Base-by-base conservation (phyloP, 2,888 invertebrate species). In the Digitonthophagus gazella region DNA sequence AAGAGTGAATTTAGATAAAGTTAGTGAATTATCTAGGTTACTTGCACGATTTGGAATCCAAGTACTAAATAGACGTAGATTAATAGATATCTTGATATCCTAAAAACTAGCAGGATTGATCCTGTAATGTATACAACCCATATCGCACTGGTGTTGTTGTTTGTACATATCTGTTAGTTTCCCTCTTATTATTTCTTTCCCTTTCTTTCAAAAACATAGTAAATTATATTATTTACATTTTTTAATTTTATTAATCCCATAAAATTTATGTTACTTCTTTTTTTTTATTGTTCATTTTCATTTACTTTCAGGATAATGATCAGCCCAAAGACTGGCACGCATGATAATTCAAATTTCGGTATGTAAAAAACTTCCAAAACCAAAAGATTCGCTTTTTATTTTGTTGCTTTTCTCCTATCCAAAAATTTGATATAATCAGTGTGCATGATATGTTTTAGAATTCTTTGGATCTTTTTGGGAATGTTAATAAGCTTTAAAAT, bases 261-360 rank as follows among this genome's bases (percentile, higher is more conserved):
- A 8, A 1, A 5, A 1, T 44, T 44, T 44, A 44, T n/a, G 28
- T 58, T 58, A n/a, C 11, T 2, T 58, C 16, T 8, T 4, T n/a
- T n/a, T n/a, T n/a, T n/a, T 61, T 61, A 61, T 66, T 56, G 65
- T 65, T 61, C 56, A 57, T 66, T 64, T 58, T 44, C 6, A 58
- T 67, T 65, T 67, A 64, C 15, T 69, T 70, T 57, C 58, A 70
- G 70, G 70, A 67, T 58, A 65, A 70, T 70, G 70, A 65, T 70
- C 70, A 66, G 63, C 67, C 65, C 68, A 70, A 70, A 68, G 70
- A 66, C 65, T 16, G 68, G 56, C 8, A 22, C 66, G 56, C 58
- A 58, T 67, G 69, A 58, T 64, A 61, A 19, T n/a, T 67, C 69
- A 64, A 67, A 67, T 16, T 19, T 20, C 68, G 70, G 70, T 70